Evolutionary conservation across 2,888 invertebrate genomes (phyloP).

Genomic region (Hoplodrina blanda): DNA sequence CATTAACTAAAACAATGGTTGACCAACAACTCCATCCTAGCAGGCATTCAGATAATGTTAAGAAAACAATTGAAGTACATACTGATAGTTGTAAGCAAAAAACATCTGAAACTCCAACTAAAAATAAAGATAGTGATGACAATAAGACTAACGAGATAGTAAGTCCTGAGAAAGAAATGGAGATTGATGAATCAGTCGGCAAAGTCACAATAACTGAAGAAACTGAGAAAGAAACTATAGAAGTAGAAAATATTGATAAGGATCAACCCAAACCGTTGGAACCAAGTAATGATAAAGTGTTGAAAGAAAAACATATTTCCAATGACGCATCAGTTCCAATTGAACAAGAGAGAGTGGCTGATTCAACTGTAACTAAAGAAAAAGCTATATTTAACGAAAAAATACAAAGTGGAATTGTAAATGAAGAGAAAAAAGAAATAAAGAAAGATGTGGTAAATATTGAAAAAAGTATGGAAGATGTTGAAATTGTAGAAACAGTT

Average conservation of each 20-base stretch:
- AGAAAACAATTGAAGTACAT: constrained; percentile 87
- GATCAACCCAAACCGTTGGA: constrained; percentile 5
- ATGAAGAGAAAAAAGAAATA: constrained; percentile 17
- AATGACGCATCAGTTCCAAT: constrained; percentile 16
- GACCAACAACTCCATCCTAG: constrained; percentile 85
- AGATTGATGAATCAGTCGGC: constrained; percentile 34
- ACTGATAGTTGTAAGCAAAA: constrained; percentile 81
- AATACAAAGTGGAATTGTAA: constrained; percentile 13
- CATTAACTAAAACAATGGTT: constrained; percentile 87
- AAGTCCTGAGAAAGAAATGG: constrained; percentile 46
- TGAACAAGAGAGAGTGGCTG: constrained; percentile 36
- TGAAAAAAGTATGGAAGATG: constrained; percentile 28
- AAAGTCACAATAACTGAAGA: constrained; percentile 27
- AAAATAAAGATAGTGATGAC: constrained; percentile 56
- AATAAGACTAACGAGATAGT: constrained; percentile 41
- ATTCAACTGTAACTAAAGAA: constrained; percentile 26
- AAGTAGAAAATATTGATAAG: constrained; percentile 26
- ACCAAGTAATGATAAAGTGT: constrained; percentile 17
- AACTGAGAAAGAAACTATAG: constrained; percentile 14
- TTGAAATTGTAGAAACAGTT: constrained; percentile 36
- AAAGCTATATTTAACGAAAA: constrained; percentile 11
- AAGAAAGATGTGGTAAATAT: not conserved
- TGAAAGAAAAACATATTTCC: constrained; percentile 14
- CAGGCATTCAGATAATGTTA: constrained; percentile 85
- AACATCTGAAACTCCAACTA: constrained; percentile 65